Base-by-base conservation (phyloP, 1,140 invertebrate genomes). In the Zaprionus tsacasi region DNA sequence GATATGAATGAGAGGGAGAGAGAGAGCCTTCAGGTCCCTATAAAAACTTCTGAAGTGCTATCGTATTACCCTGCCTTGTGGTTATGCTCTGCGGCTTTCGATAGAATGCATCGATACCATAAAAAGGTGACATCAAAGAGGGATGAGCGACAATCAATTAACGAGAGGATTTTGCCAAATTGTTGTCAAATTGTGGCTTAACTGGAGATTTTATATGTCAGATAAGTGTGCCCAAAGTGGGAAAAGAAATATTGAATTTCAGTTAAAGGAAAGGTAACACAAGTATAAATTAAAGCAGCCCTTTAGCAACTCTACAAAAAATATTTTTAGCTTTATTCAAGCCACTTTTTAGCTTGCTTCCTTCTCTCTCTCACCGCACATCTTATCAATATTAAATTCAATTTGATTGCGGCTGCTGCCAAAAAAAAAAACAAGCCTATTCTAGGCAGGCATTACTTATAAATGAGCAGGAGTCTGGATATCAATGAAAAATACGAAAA, bases 331-430 rank as follows among this genome's bases (percentile, higher is more conserved):
- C 27, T 13, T n/a, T 33, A 5, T 55, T 12, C 10, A 50, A 43
- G n/a, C n/a, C 7, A 43, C 40, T 7, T 17, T 15, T 43, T 3
- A 15, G n/a, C n/a, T 12, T 50, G 10, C 35, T 21, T 3, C 30
- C 25, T 13, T 1, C 0, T 15, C n/a, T 48, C 8, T 1, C 10
- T 35, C 45, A 25, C 48, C 50, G n/a, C 36, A 55, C 25, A 13
- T 21, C 36, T 15, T 43, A 88, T 88, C 76, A 88, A 88, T 88
- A 83, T 89, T 88, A 88, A 88, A 88, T 88, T 81, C 81, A 88
- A 88, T 85, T 85, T 86, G 78, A 86, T 81, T 83, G 85, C 61
- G 85, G 85, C 63, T 66, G 38, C 11, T 54, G 12, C 33, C 55
- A 75, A 63, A 21, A 21, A 21, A 21, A 21, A 21, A 21, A 68